Conservation (phyloP, 2,888 invertebrate genomes). For the Buathra laborator region DNA sequence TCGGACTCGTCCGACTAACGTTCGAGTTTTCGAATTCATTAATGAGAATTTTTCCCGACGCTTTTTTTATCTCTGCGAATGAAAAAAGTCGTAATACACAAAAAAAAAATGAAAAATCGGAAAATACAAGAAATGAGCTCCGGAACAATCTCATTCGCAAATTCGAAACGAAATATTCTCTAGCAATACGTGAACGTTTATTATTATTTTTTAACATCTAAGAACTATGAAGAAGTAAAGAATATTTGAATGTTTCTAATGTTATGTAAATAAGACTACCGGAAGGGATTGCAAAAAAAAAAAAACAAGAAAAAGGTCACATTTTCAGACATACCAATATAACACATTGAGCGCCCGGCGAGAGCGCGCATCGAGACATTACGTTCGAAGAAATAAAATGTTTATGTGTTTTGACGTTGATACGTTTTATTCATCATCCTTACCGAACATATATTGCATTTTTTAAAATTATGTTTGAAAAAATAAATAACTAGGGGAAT, state of each 20-base stretch:
- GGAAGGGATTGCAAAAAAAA: slow-evolving; percentile 59
- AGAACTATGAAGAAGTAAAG: slow-evolving; percentile 70
- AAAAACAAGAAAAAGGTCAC: slow-evolving; percentile 49
- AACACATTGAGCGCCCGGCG: slow-evolving; percentile 24
- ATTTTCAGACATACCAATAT: slow-evolving; percentile 56
- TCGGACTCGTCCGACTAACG: slow-evolving; percentile 33
- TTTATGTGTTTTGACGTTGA: slow-evolving; percentile 77
- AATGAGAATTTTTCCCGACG: slow-evolving; percentile 52
- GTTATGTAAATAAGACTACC: slow-evolving; percentile 81
- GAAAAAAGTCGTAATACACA: neutral
- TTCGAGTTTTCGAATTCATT: slow-evolving; percentile 40
- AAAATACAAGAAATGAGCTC: slow-evolving; percentile 3
- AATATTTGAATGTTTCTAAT: slow-evolving; percentile 81
- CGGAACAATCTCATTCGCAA: slow-evolving; percentile 40
- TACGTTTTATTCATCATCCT: slow-evolving; percentile 2
- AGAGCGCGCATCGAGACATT: slow-evolving; percentile 29
- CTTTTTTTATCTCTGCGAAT: neutral
- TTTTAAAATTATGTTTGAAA: neutral
- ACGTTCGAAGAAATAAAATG: slow-evolving; percentile 76
- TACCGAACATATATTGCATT: neutral
- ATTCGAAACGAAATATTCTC: slow-evolving; percentile 48
- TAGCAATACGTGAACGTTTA: slow-evolving; percentile 77
- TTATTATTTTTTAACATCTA: slow-evolving; percentile 77
- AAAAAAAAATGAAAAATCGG: slow-evolving; percentile 23
- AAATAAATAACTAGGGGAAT: neutral